Evolutionary conservation across 2,113 vertebrate genomes (phyloP), one percentile per base, ranked within the genome.

Genomic region (Piprites chloris): DNA sequence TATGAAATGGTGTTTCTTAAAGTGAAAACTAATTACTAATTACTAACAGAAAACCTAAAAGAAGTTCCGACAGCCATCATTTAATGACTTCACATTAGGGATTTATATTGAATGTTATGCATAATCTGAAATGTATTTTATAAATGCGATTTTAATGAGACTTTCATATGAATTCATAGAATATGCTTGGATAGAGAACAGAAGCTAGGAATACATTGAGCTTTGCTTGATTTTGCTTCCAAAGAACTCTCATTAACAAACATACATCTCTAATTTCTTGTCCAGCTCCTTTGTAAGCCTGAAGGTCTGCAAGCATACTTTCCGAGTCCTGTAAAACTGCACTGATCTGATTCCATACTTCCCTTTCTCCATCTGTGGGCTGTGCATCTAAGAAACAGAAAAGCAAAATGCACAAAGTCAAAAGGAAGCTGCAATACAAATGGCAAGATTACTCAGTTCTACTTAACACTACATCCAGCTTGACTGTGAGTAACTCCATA

Each of bases 241-340:
- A 46, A 72, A 89, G 28, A 89, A 76, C 30, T 76, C 42, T 69
- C 79, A 82, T 73, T 87, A 81, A 49, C 39, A 95, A 98, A 81
- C 98, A 71, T 98, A 99, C 99, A 93, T 99, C 99, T 98, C 99
- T 98, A 97, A 99, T 99, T 98, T 99, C 99, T 85, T 99, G 99
- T 53, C 99, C 99, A 2, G 99, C 99, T 95, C 99, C 99, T 97
- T 99, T 99, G 98, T 99, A 99, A 10, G 99, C 98, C 97, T 99
- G 99, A 68, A 99, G 98, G 91, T 99, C 99, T 26, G 97, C 90
- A 56, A 99, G 98, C 97, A 99, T 99, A 96, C 98, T 99, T 98
- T 99, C 99, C 0, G 99, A 99, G 89, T 99, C 99, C 97, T 99
- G 99, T 30, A 99, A 98, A 72, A 99, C 99, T 1, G 99, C 98